Evolutionary conservation across 2,888 invertebrate species (phyloP), one percentile per base, ranked within the genome.

Genomic region (Cistogaster globosa): DNA sequence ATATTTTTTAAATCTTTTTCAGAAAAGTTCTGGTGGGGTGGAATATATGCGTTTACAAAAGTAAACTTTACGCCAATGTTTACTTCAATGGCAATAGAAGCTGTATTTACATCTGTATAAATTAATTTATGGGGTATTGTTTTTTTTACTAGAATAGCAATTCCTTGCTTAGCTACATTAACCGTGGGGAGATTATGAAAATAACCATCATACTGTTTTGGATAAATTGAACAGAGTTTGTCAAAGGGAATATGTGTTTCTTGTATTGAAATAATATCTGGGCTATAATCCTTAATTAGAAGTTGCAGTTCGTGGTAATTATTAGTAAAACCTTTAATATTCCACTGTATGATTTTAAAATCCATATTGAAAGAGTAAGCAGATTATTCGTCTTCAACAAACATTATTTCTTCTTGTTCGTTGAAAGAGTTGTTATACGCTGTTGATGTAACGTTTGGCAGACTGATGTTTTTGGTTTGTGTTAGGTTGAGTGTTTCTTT

Each of bases 371-470:
- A 26, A 12, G 18, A 55, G 32, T 53, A 18, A 53, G 3, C 18
- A 20, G 18, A 36, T 60, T 60, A 60, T 36, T 60, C 60, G 14
- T 60, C 36, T 4, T 60, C 60, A n/a, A 36, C 16, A 36, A 60
- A 60, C 36, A 60, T 60, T 60, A 60, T 60, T 36, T 60, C 60
- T 32, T 60, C 60, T n/a, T 60, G 32, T 60, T 60, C 60, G n/a
- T 60, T 60, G 7, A 8, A 60, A 36, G 0, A 7, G 60, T 36
- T 60, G 60, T 60, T 1, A n/a, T 14, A 16, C 16, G 48, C 16
- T 48, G 14, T 14, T 16, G 6, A 0, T n/a, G 32, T 60, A 3
- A 36, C 4, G 4, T 36, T 12, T 4, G 38, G 38, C 6, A 38
- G 6, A 4, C 1, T 12, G n/a, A 60, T n/a, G n/a, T 32, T 16